These are phyloP conservation scores for Tillus elongatus DNA, from an alignment of 2,888 invertebrate species.

Conservation along the genomic window DNA sequence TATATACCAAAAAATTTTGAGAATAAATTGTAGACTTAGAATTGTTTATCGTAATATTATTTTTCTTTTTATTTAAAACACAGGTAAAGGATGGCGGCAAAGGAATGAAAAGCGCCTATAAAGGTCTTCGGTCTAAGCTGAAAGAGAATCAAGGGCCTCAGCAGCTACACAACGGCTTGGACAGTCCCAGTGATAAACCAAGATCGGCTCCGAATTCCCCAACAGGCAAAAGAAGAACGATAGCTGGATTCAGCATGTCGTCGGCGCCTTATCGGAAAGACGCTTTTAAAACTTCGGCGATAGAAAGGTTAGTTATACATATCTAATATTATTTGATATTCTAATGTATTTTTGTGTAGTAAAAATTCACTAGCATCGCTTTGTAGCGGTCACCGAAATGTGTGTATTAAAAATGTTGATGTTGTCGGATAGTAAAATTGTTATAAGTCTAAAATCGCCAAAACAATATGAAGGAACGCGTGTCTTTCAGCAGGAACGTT, in stretches of 20 bases:
- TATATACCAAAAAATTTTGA: too few species aligned
- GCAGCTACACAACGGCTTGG: constrained; percentile 30
- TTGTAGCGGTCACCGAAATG: too few species aligned
- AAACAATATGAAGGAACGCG: too few species aligned
- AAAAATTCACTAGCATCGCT: too few species aligned
- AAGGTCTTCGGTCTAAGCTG: constrained; percentile 61
- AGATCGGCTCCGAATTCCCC: constrained; percentile 61
- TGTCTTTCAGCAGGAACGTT: too few species aligned
- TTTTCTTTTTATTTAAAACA: constrained; percentile 11
- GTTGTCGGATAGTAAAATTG: too few species aligned
- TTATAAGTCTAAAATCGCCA: too few species aligned
- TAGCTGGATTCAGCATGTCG: constrained; percentile 33
- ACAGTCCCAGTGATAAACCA: constrained; percentile 38
- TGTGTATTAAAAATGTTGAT: too few species aligned
- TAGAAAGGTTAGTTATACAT: constrained; percentile 1
- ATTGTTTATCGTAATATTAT: not conserved
- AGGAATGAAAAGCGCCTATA: constrained; percentile 69
- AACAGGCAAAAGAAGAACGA: constrained; percentile 44
- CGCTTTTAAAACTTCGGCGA: constrained; percentile 31
- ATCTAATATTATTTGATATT: not conserved
- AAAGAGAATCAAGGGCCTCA: constrained; percentile 38
- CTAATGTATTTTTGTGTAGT: too few species aligned
- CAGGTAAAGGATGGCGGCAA: constrained; percentile 67
- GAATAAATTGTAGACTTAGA: too few species aligned
- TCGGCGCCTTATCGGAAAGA: constrained; percentile 40